These are phyloP conservation scores for Ennomos fuscantarius DNA, from an alignment of 2,888 invertebrate species.

Conservation along the genomic window DNA sequence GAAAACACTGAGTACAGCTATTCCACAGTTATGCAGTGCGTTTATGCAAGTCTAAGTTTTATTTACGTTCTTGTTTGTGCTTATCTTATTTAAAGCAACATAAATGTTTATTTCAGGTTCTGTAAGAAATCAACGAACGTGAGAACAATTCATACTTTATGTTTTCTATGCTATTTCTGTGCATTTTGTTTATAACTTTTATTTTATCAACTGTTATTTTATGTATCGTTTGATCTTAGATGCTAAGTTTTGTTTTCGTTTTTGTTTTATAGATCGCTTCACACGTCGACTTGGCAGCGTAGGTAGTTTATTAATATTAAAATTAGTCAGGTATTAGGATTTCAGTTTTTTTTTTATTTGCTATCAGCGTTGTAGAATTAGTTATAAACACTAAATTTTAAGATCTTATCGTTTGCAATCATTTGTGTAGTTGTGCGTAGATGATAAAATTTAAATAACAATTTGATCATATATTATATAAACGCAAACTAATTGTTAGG, in stretches of 20 bases:
- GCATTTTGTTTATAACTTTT: conserved; percentile 66
- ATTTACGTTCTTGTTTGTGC: not conserved
- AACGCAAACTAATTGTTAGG: too few species aligned
- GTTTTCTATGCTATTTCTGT: conserved; percentile 59
- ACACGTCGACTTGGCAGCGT: conserved; percentile 10
- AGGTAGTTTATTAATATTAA: not conserved
- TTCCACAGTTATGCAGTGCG: too few species aligned
- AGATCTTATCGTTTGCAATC: too few species aligned
- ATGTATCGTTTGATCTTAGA: conserved; percentile 25
- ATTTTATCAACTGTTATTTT: conserved; percentile 36
- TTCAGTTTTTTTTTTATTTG: not conserved
- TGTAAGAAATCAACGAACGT: conserved; percentile 51
- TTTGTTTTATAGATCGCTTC: conserved; percentile 32
- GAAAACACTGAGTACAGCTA: too few species aligned
- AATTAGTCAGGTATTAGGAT: not conserved
- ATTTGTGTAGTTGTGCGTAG: too few species aligned
- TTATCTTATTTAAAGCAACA: conserved; percentile 16
- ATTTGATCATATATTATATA: not conserved
- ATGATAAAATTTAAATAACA: too few species aligned
- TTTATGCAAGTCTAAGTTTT: not conserved
- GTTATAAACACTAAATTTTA: too few species aligned
- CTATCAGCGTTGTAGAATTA: not conserved
- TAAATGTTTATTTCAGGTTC: conserved; percentile 63
- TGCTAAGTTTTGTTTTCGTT: conserved; percentile 34
- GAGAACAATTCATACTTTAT: conserved; percentile 44